Evolutionary conservation across 2,888 invertebrate genomes (phyloP).

Genomic region (Chirona hameri): DNA sequence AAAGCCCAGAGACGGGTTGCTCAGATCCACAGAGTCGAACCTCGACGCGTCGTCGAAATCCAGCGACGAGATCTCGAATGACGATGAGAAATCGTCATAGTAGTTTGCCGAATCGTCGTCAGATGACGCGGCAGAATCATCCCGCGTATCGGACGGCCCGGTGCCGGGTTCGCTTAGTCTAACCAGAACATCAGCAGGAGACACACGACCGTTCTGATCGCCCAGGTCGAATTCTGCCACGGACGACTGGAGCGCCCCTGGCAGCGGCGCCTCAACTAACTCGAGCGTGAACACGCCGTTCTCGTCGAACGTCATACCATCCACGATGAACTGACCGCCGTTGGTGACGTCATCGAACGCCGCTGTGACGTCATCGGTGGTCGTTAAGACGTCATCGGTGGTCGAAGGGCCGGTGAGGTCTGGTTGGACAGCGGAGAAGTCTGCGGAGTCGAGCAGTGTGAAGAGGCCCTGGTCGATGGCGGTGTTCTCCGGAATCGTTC

Average conservation of each 20-base stretch:
- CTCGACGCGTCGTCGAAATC: neutral
- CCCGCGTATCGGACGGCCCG: too few relatives aligned
- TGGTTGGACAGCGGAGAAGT: neutral
- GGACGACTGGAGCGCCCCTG: neutral
- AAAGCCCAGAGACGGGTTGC: neutral
- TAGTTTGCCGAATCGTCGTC: neutral
- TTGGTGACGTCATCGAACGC: neutral
- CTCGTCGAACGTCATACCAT: constrained; percentile 25
- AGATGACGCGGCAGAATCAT: neutral
- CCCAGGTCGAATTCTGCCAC: neutral
- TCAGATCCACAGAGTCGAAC: neutral
- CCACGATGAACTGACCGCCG: neutral
- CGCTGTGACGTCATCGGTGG: neutral
- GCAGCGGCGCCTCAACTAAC: neutral
- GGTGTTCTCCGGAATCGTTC: neutral
- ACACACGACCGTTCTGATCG: neutral
- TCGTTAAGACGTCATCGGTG: neutral
- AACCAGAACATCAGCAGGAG: neutral
- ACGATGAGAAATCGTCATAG: neutral
- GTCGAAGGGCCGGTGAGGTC: too few relatives aligned
- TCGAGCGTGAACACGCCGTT: constrained; percentile 13
- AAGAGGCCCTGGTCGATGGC: neutral
- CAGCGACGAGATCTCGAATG: neutral
- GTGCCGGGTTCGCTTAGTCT: neutral
- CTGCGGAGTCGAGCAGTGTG: neutral